Conservation (phyloP, 1,140 invertebrate species). For the Nilaparvata lugens region DNA sequence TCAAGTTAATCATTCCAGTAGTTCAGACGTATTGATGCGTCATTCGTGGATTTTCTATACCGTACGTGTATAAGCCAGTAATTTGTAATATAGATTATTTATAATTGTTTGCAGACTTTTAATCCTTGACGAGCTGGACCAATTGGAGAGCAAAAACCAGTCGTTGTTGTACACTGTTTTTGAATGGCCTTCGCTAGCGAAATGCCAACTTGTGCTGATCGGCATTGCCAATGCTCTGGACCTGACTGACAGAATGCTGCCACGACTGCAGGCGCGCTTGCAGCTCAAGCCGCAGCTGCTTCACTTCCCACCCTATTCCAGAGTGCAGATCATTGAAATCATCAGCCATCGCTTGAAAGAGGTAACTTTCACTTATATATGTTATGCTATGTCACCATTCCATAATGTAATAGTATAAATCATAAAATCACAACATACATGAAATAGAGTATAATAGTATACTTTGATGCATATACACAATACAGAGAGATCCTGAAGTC, state of each 20-base stretch:
- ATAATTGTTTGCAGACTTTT: constrained; percentile 54
- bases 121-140: constrained; percentile 95
- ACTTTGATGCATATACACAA: too few species aligned
- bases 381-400: background rate
- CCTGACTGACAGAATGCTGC: constrained; percentile 83
- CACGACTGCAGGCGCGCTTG: constrained; percentile 67
- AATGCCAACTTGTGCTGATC: constrained; percentile 70
- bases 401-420: background rate
- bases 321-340: constrained; percentile 80
- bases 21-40: too few species aligned
- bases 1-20: too few species aligned
- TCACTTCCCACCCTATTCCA: constrained; percentile 89
- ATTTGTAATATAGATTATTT: too few species aligned
- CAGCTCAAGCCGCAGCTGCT: constrained; percentile 62
- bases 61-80: too few species aligned
- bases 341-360: constrained; percentile 64
- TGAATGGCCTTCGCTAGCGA: constrained; percentile 71
- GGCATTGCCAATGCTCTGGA: constrained; percentile 96
- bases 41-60: too few species aligned
- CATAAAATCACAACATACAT: too few species aligned
- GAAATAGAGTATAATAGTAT: too few species aligned
- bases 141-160: constrained; percentile 73
- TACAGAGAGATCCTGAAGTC: too few species aligned
- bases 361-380: too few species aligned
- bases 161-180: constrained; percentile 88